A percentile compares a stretch with the other conserved stretches of the same genome.
phyloP scores from a whole-genome alignment of 2,797 vertebrate species.

The Crossoptilon crossoptilon region DNA sequence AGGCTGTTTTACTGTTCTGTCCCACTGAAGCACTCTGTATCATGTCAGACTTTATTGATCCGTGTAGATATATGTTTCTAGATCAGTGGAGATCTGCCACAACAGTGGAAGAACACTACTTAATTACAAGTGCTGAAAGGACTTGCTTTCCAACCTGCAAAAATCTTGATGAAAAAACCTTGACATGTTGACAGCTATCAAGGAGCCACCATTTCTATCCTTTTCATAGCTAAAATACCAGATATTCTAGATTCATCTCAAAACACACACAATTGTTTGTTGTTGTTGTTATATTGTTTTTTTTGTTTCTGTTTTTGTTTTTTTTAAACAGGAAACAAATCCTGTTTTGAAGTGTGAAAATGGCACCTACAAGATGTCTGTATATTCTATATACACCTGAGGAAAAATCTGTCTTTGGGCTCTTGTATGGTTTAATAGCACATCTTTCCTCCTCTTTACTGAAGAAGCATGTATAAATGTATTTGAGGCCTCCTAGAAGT shows the following conservation, averaged over 20 bases:
- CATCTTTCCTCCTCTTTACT: background rate
- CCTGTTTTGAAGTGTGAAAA: background rate
- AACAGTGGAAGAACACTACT: background rate
- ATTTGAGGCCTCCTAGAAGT: background rate
- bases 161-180: background rate
- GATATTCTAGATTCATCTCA: background rate
- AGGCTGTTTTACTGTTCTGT: background rate
- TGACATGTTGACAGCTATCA: background rate
- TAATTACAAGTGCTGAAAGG: background rate
- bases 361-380: background rate
- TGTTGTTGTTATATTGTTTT: background rate
- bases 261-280: background rate
- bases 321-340: background rate
- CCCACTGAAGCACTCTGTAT: background rate
- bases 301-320: background rate
- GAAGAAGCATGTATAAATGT: background rate
- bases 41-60: conserved; percentile 35
- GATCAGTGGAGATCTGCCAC: conserved; percentile 33
- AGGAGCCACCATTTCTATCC: background rate
- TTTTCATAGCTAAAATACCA: background rate
- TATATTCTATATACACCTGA: background rate
- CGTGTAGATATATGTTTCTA: conserved; percentile 29
- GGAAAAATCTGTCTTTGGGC: background rate
- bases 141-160: background rate
- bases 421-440: background rate